Evolutionary conservation across 2,888 invertebrate species (phyloP).

Genomic region (Anthrax anthrax): DNA sequence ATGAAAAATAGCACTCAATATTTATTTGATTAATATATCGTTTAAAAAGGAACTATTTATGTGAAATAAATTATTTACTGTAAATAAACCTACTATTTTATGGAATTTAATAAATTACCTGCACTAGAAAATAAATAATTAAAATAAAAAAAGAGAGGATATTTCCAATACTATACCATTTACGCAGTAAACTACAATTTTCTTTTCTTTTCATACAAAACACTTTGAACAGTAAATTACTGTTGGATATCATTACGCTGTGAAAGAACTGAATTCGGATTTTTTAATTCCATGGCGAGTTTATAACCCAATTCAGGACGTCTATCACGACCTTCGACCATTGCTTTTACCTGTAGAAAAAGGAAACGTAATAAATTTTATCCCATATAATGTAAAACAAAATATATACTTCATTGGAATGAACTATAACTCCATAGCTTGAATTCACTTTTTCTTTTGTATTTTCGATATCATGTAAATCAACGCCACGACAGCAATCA

Average conservation of each 20-base stretch:
- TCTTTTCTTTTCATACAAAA: not conserved
- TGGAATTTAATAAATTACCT: too few relatives aligned
- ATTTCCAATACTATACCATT: not conserved
- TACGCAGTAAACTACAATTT: not conserved
- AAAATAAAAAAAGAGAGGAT: not conserved
- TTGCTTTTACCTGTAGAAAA: slow-evolving; percentile 63
- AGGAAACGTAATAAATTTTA: slow-evolving; percentile 53
- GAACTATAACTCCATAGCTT: slow-evolving; percentile 67
- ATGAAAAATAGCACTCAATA: too few relatives aligned
- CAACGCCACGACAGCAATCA: slow-evolving; percentile 82
- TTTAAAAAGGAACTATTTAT: too few relatives aligned
- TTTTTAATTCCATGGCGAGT: slow-evolving; percentile 68
- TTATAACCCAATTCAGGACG: slow-evolving; percentile 80
- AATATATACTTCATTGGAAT: slow-evolving; percentile 49
- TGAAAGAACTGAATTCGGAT: slow-evolving; percentile 37
- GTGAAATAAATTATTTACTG: too few relatives aligned
- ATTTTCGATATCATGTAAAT: slow-evolving; percentile 66
- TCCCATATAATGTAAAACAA: too few relatives aligned
- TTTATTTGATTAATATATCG: too few relatives aligned
- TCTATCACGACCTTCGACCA: slow-evolving; percentile 79
- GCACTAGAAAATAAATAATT: too few relatives aligned
- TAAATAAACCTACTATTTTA: too few relatives aligned
- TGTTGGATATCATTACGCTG: slow-evolving; percentile 26
- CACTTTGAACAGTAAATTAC: too few relatives aligned
- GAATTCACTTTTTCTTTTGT: slow-evolving; percentile 61